A percentile compares a stretch with the other conserved stretches of the same genome.
Conservation (phyloP, 2,888 invertebrate genomes). For the Nezara viridula region DNA sequence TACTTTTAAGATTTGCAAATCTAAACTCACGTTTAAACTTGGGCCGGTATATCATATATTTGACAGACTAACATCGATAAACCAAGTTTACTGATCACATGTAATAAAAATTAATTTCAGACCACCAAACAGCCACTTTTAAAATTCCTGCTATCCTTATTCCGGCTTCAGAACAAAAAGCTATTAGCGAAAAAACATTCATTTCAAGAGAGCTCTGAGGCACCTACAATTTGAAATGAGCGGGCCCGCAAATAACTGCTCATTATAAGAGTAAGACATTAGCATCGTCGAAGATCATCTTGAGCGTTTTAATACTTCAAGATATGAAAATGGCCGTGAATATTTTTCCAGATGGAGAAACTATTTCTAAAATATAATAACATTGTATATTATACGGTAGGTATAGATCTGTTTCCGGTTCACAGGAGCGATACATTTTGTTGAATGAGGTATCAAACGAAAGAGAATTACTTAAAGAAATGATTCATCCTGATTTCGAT, state of each 20-base stretch:
- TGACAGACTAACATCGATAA: neutral
- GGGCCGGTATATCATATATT: neutral
- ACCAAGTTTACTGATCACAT: neutral
- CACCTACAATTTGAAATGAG: neutral
- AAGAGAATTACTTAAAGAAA: too few relatives aligned
- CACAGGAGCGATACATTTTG: too few relatives aligned
- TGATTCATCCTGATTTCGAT: too few relatives aligned
- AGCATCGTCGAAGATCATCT: neutral
- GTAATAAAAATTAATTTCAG: neutral
- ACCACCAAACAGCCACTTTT: neutral
- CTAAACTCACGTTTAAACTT: too few relatives aligned
- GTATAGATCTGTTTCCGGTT: too few relatives aligned
- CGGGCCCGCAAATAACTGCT: neutral
- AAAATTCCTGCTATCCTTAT: neutral
- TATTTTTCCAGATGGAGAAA: neutral
- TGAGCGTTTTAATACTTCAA: neutral
- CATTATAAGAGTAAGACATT: neutral
- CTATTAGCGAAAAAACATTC: too few relatives aligned
- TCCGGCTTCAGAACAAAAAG: too few relatives aligned
- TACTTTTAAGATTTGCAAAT: too few relatives aligned
- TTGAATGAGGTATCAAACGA: too few relatives aligned
- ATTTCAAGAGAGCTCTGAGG: neutral
- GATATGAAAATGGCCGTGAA: neutral
- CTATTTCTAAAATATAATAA: too few relatives aligned
- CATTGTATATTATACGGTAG: too few relatives aligned